These are phyloP conservation scores for Liasis olivaceus DNA, from an alignment of 2,797 vertebrate genomes.

Conservation along the genomic window DNA sequence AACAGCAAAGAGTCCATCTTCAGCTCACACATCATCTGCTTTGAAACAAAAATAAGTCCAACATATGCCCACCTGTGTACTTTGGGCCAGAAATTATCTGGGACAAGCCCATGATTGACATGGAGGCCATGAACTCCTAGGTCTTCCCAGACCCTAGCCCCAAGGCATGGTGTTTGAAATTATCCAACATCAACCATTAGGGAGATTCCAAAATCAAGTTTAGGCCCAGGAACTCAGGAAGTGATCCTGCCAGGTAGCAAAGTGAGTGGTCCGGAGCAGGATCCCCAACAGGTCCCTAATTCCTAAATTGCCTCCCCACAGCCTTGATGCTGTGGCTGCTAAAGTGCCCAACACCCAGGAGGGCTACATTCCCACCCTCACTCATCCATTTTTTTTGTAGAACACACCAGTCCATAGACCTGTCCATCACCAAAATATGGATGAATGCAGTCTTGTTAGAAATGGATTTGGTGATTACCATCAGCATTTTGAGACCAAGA, in stretches of 20 bases:
- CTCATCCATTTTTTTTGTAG: background rate
- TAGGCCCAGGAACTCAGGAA: background rate
- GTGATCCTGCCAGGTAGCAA: background rate
- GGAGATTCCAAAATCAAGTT: background rate
- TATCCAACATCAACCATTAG: background rate
- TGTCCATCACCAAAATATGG: background rate
- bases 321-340: background rate
- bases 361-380: background rate
- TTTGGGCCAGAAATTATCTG: no score
- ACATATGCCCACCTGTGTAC: no score
- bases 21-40: background rate
- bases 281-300: background rate
- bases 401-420: background rate
- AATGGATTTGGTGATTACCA: background rate
- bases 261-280: no score
- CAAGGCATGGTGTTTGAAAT: background rate
- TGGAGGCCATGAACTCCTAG: background rate
- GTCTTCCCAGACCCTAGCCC: background rate
- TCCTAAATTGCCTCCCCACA: background rate
- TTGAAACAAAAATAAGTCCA: no score
- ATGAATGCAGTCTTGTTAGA: background rate
- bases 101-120: no score
- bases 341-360: background rate
- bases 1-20: background rate
- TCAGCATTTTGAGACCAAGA: background rate